Evolutionary conservation across 2,888 invertebrate species (phyloP).

Genomic region (Iselma pallidipennis): DNA sequence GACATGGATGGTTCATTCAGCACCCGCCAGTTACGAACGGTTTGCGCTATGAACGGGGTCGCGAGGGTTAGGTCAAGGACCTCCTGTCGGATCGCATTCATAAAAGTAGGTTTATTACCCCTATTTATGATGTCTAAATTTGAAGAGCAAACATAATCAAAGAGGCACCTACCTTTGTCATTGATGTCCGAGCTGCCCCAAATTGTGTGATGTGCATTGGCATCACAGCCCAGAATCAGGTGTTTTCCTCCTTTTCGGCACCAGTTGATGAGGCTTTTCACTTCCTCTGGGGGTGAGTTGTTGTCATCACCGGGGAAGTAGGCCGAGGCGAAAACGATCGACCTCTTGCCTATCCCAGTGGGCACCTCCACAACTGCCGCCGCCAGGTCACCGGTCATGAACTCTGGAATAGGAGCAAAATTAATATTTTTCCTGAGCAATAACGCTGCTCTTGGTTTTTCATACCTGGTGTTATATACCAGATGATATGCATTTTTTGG

Average conservation of each 20-base stretch:
- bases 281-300: neutral
- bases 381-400: neutral
- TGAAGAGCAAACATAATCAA: slow-evolving; percentile 6
- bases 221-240: slow-evolving; percentile 10
- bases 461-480: neutral
- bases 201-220: slow-evolving; percentile 9
- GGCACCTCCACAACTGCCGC: neutral
- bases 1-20: slow-evolving; percentile 8
- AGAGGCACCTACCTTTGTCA: slow-evolving; percentile 3
- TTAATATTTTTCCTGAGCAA: neutral
- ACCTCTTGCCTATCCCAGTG: neutral
- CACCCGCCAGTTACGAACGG: slow-evolving; percentile 10
- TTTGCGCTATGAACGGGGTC: neutral
- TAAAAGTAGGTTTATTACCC: slow-evolving; percentile 14
- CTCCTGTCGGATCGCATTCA: slow-evolving; percentile 6
- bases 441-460: neutral
- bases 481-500: neutral
- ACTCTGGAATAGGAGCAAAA: neutral
- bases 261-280: neutral
- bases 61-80: slow-evolving; percentile 13
- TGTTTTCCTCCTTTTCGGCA: neutral
- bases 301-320: neutral
- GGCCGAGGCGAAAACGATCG: slow-evolving; percentile 1
- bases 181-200: slow-evolving; percentile 18
- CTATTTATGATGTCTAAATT: slow-evolving; percentile 7